A percentile compares a stretch with the other conserved stretches of the same genome.
phyloP scores from a whole-genome alignment of 2,888 invertebrate genomes.

The Ormyrus pomaceus region DNA sequence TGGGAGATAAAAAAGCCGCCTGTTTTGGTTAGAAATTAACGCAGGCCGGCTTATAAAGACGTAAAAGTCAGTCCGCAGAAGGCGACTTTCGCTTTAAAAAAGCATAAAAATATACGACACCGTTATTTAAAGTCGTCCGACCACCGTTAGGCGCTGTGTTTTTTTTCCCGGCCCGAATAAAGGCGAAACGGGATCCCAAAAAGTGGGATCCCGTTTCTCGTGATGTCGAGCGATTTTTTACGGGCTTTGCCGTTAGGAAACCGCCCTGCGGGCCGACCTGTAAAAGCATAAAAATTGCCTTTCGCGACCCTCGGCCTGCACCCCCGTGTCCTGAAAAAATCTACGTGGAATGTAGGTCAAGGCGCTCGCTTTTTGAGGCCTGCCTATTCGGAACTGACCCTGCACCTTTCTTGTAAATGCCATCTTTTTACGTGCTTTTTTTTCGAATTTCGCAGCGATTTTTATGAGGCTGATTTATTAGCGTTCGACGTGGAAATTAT shows the following conservation, averaged over 20 bases:
- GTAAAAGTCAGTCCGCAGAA: conserved; percentile 57
- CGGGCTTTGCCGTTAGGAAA: conserved; percentile 6
- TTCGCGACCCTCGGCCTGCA: too few species aligned
- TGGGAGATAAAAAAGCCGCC: conserved; percentile 66
- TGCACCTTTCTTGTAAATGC: too few species aligned
- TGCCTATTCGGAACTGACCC: too few species aligned
- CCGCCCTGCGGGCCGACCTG: conserved; percentile 36
- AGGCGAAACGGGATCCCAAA: conserved; percentile 68
- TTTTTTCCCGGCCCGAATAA: conserved; percentile 56
- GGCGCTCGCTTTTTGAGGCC: too few species aligned
- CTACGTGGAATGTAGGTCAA: too few species aligned
- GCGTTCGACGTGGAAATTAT: too few species aligned
- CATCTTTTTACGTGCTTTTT: too few species aligned
- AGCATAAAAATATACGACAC: conserved; percentile 72
- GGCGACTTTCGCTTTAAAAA: conserved; percentile 35
- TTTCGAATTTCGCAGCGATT: too few species aligned
- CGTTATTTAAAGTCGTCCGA: conserved; percentile 71
- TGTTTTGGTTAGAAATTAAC: conserved; percentile 73
- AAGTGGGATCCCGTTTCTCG: conserved; percentile 68
- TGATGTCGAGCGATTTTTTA: conserved; percentile 60
- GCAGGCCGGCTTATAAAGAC: conserved; percentile 61
- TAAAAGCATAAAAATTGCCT: conserved; percentile 66
- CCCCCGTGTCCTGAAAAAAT: too few species aligned
- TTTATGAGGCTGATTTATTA: too few species aligned
- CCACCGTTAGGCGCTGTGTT: conserved; percentile 63